Percentiles rank a stretch among this genome's conserved stretches.
phyloP scores from a whole-genome alignment of 2,113 vertebrate genomes.

The Acinonyx jubatus region DNA sequence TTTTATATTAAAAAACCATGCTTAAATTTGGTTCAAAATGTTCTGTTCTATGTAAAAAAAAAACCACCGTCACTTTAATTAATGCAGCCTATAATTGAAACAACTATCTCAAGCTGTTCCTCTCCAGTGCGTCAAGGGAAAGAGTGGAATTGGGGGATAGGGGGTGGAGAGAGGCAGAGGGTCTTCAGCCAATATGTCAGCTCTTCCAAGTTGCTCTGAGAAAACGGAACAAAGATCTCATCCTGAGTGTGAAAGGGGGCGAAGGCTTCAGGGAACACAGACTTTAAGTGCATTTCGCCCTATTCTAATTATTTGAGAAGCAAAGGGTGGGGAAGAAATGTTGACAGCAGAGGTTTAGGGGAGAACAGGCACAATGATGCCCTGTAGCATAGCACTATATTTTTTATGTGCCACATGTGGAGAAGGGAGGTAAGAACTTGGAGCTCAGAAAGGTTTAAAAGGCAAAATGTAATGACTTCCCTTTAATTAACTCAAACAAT shows the following conservation, averaged over 20 bases:
- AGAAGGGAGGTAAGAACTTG: neutral
- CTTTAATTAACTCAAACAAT: constrained; percentile 51
- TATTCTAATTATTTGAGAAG: neutral
- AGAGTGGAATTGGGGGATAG: neutral
- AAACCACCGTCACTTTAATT: neutral
- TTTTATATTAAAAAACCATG: neutral
- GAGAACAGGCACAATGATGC: neutral
- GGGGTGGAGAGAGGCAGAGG: neutral
- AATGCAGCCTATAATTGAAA: constrained; percentile 39
- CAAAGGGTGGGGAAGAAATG: neutral
- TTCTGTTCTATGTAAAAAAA: constrained; percentile 49
- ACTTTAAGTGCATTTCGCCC: neutral
- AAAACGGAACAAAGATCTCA: neutral
- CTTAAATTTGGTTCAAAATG: constrained; percentile 50
- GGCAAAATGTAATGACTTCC: neutral
- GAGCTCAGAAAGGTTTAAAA: constrained; percentile 14
- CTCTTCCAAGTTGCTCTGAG: neutral
- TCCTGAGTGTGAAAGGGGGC: neutral
- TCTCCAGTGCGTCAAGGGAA: neutral
- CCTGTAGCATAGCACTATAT: fast-evolving
- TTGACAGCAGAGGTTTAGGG: neutral
- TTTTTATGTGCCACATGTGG: neutral
- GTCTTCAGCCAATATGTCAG: neutral
- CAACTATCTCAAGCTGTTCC: constrained; percentile 31
- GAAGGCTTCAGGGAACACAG: neutral